Percentiles rank a stretch among this genome's conserved stretches.
Evolutionary conservation across 2,888 invertebrate species (phyloP).

Genomic region (Chelonus formosanus): DNA sequence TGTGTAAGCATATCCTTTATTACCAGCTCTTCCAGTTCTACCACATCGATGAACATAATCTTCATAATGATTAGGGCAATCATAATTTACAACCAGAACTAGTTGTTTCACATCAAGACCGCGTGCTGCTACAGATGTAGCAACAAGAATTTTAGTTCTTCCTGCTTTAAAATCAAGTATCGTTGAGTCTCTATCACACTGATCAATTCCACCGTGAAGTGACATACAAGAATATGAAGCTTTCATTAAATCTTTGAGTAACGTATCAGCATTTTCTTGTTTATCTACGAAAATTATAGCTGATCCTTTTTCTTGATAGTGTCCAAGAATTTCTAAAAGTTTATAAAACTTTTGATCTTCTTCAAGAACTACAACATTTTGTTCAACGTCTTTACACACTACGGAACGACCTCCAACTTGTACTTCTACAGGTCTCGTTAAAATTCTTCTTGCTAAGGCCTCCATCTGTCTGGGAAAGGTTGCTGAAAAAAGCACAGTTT

Average conservation of each 20-base stretch:
- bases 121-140: conserved; percentile 97
- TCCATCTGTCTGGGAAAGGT: conserved; percentile 99
- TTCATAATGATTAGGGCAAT: conserved; percentile 99
- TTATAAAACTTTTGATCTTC: conserved; percentile 99
- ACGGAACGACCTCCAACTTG: conserved; percentile 96
- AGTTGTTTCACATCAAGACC: conserved; percentile 99
- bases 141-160: conserved; percentile 90
- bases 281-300: conserved; percentile 98
- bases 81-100: conserved; percentile 97
- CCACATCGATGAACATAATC: conserved; percentile 99
- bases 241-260: conserved; percentile 94
- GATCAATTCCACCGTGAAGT: conserved; percentile 98
- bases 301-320: conserved; percentile 91
- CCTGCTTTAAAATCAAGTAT: conserved; percentile 97
- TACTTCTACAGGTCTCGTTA: conserved; percentile 95
- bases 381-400: conserved; percentile 97
- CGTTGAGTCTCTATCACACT: conserved; percentile 97
- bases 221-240: conserved; percentile 97
- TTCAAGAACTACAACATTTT: conserved; percentile 90
- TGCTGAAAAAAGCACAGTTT: conserved; percentile 99
- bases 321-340: conserved; percentile 93
- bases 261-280: conserved; percentile 94
- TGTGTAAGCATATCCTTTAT: conserved; percentile 97
- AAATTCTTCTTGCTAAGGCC: conserved; percentile 90
- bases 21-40: conserved; percentile 89